phyloP scores from a whole-genome alignment of 2,888 invertebrate species.

The Sarcophaga variegata region DNA sequence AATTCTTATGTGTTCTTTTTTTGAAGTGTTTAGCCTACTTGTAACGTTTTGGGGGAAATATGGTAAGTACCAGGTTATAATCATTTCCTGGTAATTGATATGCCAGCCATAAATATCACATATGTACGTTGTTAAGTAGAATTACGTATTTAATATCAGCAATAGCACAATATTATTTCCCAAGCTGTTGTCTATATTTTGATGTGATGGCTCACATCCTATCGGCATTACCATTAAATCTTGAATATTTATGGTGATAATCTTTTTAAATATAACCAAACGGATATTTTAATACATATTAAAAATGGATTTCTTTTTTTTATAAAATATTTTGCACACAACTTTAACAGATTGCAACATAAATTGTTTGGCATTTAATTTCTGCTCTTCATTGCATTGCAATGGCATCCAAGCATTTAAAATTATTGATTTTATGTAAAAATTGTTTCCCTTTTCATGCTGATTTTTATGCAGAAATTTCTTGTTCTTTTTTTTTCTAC shows the following conservation, averaged over 20 bases:
- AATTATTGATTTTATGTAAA: conserved; percentile 68
- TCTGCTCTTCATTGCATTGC: conserved; percentile 62
- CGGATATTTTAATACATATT: neutral
- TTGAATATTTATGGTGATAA: neutral
- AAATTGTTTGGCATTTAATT: conserved; percentile 60
- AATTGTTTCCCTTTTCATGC: conserved; percentile 55
- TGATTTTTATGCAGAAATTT: neutral
- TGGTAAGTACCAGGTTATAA: too few species aligned
- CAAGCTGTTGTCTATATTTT: too few species aligned
- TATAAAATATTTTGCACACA: neutral
- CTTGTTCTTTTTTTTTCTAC: too few species aligned
- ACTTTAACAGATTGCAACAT: conserved; percentile 35
- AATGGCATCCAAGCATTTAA: conserved; percentile 64
- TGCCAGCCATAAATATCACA: too few species aligned
- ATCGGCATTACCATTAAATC: neutral
- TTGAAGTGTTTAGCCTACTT: too few species aligned
- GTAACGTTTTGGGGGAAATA: too few species aligned
- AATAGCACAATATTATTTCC: too few species aligned
- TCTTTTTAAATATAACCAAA: neutral
- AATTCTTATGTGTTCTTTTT: too few species aligned
- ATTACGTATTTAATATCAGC: too few species aligned
- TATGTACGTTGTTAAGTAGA: too few species aligned
- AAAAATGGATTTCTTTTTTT: conserved; percentile 7
- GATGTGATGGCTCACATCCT: neutral
- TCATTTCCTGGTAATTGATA: too few species aligned